Conservation (phyloP, 2,797 vertebrate species). For the Potorous gilbertii region DNA sequence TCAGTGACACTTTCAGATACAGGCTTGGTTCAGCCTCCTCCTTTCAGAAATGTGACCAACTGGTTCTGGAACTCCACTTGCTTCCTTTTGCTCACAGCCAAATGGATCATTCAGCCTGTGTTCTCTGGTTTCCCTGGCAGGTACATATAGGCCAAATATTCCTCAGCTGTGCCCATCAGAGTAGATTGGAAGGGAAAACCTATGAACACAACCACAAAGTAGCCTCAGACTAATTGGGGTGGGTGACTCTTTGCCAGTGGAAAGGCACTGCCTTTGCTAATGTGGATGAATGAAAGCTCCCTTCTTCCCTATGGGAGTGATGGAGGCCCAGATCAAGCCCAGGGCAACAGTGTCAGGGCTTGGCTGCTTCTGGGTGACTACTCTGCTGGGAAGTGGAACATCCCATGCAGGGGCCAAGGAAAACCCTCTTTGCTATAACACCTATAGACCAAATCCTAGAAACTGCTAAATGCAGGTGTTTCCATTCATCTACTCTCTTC, state of each 20-base stretch:
- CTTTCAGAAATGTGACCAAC: not conserved
- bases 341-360: not conserved
- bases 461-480: not conserved
- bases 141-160: accelerated
- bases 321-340: not conserved
- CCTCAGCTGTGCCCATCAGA: not conserved
- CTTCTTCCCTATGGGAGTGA: not conserved
- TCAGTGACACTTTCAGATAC: not conserved
- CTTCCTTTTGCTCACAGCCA: not conserved
- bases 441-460: not conserved
- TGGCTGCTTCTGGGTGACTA: not conserved
- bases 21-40: too few species aligned
- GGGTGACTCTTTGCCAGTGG: too few species aligned
- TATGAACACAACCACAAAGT: too few species aligned
- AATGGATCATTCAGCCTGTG: not conserved
- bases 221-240: too few species aligned
- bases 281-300: not conserved
- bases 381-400: not conserved
- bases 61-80: not conserved
- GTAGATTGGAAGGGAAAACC: too few species aligned
- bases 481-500: not conserved
- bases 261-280: too few species aligned
- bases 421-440: too few species aligned
- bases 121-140: not conserved
- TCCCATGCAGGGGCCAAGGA: not conserved